Evolutionary conservation across 2,113 vertebrate genomes (phyloP).

Genomic region (Halichoeres trimaculatus): DNA sequence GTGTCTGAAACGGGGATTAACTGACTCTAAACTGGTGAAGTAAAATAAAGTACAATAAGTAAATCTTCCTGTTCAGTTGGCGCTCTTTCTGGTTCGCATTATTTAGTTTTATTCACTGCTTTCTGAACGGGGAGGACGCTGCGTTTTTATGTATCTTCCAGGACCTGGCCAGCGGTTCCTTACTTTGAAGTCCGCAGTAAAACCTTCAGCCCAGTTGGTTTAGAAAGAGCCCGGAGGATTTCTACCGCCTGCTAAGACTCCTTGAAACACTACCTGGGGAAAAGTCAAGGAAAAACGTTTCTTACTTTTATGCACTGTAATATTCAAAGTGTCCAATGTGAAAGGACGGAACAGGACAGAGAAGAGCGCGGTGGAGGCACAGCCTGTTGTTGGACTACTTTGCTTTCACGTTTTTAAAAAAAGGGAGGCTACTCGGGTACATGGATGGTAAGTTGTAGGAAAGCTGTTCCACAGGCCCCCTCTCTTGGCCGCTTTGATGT

Average conservation of each 20-base stretch:
- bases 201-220: constrained; percentile 88
- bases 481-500: constrained; percentile 86
- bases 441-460: constrained; percentile 87
- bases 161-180: constrained; percentile 88
- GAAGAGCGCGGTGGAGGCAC: constrained; percentile 13
- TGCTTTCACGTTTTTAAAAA: constrained; percentile 53
- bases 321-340: constrained; percentile 13
- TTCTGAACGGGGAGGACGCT: constrained; percentile 29
- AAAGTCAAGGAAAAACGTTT: constrained; percentile 25
- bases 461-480: constrained; percentile 79
- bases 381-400: constrained; percentile 69
- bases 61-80: rapidly evolving
- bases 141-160: constrained; percentile 86
- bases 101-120: constrained; percentile 7
- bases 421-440: constrained; percentile 52
- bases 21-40: rapidly evolving
- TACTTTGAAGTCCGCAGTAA: constrained; percentile 93
- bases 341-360: constrained; percentile 22
- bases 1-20: not conserved
- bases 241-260: constrained; percentile 80
- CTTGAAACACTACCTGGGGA: constrained; percentile 79
- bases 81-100: not conserved
- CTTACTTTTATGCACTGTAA: constrained; percentile 26
- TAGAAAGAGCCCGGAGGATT: constrained; percentile 87
- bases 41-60: not conserved